Percentiles rank a stretch among this genome's conserved stretches.
phyloP scores from a whole-genome alignment of 2,113 vertebrate genomes.

The Alosa alosa region DNA sequence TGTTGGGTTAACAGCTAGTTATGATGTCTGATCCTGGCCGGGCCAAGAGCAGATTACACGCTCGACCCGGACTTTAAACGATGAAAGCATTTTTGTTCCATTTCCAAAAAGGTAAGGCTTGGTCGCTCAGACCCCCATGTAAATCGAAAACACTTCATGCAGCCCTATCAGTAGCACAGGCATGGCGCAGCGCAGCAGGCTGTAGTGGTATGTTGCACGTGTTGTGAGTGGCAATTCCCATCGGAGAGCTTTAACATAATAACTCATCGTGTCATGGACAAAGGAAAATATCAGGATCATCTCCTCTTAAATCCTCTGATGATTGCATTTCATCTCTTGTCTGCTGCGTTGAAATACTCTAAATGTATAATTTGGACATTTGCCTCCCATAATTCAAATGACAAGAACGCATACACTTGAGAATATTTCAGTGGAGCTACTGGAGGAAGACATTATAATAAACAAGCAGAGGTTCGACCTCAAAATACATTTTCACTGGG shows the following conservation, averaged over 20 bases:
- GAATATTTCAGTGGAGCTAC: background rate
- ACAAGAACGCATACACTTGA: background rate
- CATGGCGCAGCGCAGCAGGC: background rate
- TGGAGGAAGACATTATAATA: background rate
- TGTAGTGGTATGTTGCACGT: background rate
- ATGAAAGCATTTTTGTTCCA: constrained; percentile 50
- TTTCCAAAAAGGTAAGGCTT: constrained; percentile 43
- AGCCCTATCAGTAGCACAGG: background rate
- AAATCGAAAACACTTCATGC: constrained; percentile 50
- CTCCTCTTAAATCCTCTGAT: background rate
- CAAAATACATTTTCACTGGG: background rate
- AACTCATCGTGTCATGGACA: background rate
- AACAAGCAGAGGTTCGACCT: background rate
- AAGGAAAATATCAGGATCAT: background rate
- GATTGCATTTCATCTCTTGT: constrained; percentile 2
- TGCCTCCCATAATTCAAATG: background rate
- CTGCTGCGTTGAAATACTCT: background rate
- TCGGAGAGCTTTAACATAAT: background rate
- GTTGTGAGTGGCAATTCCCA: background rate
- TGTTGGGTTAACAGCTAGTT: constrained; percentile 51
- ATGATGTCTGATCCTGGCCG: constrained; percentile 33
- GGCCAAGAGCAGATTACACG: constrained; percentile 41
- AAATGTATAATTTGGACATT: background rate
- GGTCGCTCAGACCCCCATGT: constrained; percentile 36
- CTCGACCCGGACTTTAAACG: constrained; percentile 45